phyloP scores from a whole-genome alignment of 2,888 invertebrate genomes.

The Sesia apiformis region DNA sequence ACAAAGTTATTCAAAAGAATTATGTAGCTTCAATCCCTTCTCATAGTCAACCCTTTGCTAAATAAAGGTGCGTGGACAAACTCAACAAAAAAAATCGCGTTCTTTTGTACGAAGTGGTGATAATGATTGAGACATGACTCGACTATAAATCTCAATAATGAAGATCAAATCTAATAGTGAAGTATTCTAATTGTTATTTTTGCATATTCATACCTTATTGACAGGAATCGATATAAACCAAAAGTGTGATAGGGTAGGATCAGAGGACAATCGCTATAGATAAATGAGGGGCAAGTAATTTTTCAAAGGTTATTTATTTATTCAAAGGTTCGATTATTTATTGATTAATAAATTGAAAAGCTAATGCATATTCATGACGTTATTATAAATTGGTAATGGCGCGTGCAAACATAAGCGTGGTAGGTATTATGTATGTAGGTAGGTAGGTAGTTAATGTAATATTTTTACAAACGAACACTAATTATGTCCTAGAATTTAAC shows the following conservation, averaged over 20 bases:
- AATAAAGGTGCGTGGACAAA: too few relatives aligned
- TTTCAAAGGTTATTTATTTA: constrained; percentile 11
- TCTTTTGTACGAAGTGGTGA: background rate
- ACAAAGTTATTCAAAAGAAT: too few relatives aligned
- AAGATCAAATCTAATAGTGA: constrained; percentile 53
- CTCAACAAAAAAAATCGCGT: too few relatives aligned
- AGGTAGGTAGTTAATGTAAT: too few relatives aligned
- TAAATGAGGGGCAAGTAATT: constrained; percentile 8
- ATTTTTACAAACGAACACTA: too few relatives aligned
- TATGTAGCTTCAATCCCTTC: too few relatives aligned
- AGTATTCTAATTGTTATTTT: constrained; percentile 57
- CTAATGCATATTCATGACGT: constrained; percentile 58
- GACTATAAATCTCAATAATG: constrained; percentile 29
- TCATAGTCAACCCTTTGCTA: too few relatives aligned
- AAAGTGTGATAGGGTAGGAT: background rate
- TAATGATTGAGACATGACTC: constrained; percentile 45
- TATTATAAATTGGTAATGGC: constrained; percentile 31
- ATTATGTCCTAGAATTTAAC: too few relatives aligned
- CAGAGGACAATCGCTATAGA: background rate
- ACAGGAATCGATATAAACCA: constrained; percentile 16
- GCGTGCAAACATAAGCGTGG: background rate
- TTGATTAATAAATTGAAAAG: constrained; percentile 4
- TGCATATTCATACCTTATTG: constrained; percentile 59
- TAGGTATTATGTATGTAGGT: too few relatives aligned
- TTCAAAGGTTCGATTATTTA: constrained; percentile 2